These are phyloP conservation scores for Parazoanthus darwini DNA, from an alignment of 92 coral and sea anemone genomes.

Conservation along the genomic window DNA sequence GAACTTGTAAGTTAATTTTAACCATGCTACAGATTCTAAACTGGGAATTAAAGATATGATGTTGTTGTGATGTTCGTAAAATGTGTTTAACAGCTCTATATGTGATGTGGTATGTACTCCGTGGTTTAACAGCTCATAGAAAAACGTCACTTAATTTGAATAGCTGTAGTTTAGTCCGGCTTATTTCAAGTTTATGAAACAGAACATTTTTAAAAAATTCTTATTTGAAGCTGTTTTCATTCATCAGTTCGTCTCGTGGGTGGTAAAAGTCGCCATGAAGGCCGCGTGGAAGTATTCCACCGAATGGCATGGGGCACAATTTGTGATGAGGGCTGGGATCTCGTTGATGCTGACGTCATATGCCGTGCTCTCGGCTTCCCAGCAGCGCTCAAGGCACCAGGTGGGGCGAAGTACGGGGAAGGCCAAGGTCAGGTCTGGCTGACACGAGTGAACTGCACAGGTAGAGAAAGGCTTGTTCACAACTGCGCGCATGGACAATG, in stretches of 20 bases:
- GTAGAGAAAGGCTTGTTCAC: conserved; percentile 28
- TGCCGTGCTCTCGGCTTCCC: conserved; percentile 33
- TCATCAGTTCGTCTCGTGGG: conserved; percentile 32
- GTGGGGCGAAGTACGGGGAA: conserved; percentile 30
- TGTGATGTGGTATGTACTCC: no score
- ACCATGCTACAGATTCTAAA: no score
- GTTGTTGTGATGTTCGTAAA: no score
- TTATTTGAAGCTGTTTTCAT: not conserved
- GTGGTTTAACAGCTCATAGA: not conserved
- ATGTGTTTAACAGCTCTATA: no score
- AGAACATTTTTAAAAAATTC: not conserved
- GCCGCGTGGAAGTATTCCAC: conserved; percentile 34
- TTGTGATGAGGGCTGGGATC: conserved; percentile 40
- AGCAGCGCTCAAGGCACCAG: conserved; percentile 15
- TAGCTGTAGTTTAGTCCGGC: not conserved
- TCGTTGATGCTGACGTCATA: conserved; percentile 25
- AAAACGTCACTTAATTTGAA: no score
- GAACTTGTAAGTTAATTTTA: no score
- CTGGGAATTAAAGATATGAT: no score
- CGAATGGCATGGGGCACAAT: conserved; percentile 33
- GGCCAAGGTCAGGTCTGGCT: conserved; percentile 35
- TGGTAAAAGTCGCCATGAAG: conserved; percentile 18
- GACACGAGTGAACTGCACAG: conserved; percentile 34
- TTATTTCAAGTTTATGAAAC: not conserved
- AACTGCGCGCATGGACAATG: conserved; percentile 38